Base-by-base conservation (phyloP, 1,140 invertebrate species). In the Ceratitis capitata region DNA sequence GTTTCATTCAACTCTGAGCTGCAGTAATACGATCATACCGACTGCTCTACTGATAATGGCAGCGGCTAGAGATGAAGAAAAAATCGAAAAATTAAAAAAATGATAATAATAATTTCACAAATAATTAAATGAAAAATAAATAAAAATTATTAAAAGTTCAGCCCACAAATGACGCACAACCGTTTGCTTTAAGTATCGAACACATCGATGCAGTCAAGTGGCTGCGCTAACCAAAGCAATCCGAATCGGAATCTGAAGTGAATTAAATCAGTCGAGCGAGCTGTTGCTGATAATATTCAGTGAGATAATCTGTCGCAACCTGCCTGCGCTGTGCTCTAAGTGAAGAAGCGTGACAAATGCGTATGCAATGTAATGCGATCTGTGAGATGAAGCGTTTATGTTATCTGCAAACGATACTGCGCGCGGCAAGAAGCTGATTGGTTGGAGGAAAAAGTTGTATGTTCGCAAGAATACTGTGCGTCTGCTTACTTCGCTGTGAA, bases 1-100 rank as follows among this genome's bases (percentile, higher is more conserved):
- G 39, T 78, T 78, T 26, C 69, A 78, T 78, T 78, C 69, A 78
- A 78, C 69, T 78, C n/a, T 45, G n/a, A 14, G 23, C 69, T 45
- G 19, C 69, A 47, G 39, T n/a, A 23, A 45, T n/a, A 12, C 42
- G 69, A 78, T 78, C 69, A 45, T 69, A 32, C 61, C 32, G 32
- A 4, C 61, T 39, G 29, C 16, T 7, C 7, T 14, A 4, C 61
- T 32, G 29, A 19, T 35, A 69, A 19, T 16, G 32, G n/a, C 16
- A 16, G 61, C 35, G 32, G 32, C 61, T 19, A 35, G 61, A 16
- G 61, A 69, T 69, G 61, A 69, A 19, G 61, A 69, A 32, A 12
- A 39, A 29, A 12, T 1, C 14, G 7, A 14, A 47, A 47, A 47
- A 9, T 47, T 47, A 47, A n/a, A n/a, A n/a, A n/a, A n/a, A n/a